A percentile compares a stretch with the other conserved stretches of the same genome.
Conservation (phyloP, 2,113 vertebrate genomes). For the Lagopus leucura region DNA sequence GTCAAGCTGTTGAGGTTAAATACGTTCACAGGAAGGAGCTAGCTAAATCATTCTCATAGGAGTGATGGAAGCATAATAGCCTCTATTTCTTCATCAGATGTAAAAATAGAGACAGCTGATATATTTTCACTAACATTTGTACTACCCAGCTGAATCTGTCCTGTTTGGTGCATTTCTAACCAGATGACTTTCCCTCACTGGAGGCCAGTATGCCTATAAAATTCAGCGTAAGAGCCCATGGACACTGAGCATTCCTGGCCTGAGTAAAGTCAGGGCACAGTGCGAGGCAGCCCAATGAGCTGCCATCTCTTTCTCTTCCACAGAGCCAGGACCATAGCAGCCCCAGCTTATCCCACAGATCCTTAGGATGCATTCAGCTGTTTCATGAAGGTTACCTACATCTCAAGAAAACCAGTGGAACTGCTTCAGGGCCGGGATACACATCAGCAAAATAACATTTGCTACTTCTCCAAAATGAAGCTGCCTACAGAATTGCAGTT, state of each 20-base stretch:
- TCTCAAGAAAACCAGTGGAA: neutral
- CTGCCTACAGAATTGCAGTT: neutral
- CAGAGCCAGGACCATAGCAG: neutral
- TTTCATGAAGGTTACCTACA: neutral
- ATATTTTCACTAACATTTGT: neutral
- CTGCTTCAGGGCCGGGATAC: neutral
- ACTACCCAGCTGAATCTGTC: neutral
- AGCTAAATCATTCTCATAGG: neutral
- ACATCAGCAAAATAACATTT: neutral
- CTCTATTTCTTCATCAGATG: neutral
- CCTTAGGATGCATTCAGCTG: neutral
- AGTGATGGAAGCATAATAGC: neutral
- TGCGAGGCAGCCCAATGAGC: rapidly evolving
- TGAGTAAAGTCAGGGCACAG: neutral
- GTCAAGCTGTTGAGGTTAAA: neutral
- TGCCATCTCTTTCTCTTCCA: neutral
- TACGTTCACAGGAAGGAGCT: neutral
- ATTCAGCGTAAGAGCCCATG: neutral
- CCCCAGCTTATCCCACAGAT: neutral
- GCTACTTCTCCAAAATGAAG: neutral
- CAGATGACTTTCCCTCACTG: neutral
- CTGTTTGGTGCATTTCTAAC: neutral
- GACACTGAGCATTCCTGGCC: rapidly evolving
- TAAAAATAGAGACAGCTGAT: neutral
- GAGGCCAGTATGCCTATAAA: neutral